phyloP scores from a whole-genome alignment of 2,797 vertebrate species.

The Tapera naevia region DNA sequence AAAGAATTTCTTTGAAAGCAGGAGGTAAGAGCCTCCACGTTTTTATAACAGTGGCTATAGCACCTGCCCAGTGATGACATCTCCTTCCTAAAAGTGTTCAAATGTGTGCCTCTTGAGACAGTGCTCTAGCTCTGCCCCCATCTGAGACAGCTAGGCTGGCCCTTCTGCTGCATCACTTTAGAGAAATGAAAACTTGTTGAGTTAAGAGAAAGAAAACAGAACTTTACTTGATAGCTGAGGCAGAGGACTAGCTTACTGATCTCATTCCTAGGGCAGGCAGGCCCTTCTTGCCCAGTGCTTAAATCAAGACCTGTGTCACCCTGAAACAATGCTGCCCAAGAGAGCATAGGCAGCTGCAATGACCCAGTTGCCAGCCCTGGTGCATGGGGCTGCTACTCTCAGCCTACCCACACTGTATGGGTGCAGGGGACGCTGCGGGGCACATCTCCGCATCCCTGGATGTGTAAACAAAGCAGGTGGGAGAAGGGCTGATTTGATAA shows the following conservation, averaged over 20 bases:
- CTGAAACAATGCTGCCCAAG: background rate
- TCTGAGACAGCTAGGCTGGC: background rate
- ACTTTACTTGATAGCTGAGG: background rate
- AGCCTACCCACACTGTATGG: background rate
- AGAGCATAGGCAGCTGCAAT: background rate
- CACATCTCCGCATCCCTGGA: background rate
- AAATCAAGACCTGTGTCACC: fast-evolving
- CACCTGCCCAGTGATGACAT: fast-evolving
- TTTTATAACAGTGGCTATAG: background rate
- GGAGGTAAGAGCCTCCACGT: background rate
- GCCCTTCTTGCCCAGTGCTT: background rate
- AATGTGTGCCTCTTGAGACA: background rate
- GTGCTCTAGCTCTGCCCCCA: background rate
- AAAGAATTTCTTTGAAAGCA: background rate
- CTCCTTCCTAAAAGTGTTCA: background rate
- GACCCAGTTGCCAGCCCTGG: too few species aligned
- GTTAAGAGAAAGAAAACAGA: background rate
- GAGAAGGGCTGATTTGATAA: background rate
- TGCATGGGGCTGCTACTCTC: background rate
- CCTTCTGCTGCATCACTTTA: background rate
- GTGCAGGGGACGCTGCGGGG: background rate
- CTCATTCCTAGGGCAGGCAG: background rate
- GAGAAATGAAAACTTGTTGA: background rate
- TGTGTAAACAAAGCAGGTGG: too few species aligned
- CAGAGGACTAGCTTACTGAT: background rate